A percentile compares a stretch with the other conserved stretches of the same genome.
Evolutionary conservation across 2,797 vertebrate genomes (phyloP).

Genomic region (Micrastur ruficollis): DNA sequence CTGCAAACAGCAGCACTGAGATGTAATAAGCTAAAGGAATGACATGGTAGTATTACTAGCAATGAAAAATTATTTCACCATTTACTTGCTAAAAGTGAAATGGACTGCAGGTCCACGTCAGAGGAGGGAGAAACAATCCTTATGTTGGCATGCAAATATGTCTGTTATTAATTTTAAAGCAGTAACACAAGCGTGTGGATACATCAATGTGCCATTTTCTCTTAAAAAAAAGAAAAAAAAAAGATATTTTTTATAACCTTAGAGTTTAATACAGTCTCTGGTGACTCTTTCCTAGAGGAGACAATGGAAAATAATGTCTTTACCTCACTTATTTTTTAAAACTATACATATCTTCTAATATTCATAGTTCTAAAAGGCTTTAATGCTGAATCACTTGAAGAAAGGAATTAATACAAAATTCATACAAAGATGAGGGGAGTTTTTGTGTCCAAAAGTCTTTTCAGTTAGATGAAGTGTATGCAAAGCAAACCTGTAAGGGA

Average conservation of each 20-base stretch:
- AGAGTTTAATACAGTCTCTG: background rate
- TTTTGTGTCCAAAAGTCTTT: background rate
- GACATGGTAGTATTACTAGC: background rate
- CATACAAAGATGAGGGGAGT: background rate
- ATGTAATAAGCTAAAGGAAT: background rate
- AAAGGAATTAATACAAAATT: background rate
- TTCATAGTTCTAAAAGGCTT: background rate
- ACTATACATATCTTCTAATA: background rate
- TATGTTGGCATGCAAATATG: background rate
- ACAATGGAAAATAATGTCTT: background rate
- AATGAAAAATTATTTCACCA: background rate
- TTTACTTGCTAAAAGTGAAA: background rate
- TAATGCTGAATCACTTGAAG: background rate
- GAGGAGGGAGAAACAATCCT: background rate
- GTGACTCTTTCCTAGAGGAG: background rate
- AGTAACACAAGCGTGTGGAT: background rate
- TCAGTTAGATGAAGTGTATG: background rate
- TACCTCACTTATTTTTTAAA: background rate
- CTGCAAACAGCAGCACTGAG: background rate
- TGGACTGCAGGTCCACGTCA: background rate
- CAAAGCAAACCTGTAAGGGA: background rate
- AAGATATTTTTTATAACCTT: background rate
- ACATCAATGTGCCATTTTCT: background rate
- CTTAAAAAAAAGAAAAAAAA: background rate
- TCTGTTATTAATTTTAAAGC: background rate